Evolutionary conservation across 2,888 invertebrate species (phyloP), one percentile per base, ranked within the genome.

Genomic region (Drosophila neutralis): DNA sequence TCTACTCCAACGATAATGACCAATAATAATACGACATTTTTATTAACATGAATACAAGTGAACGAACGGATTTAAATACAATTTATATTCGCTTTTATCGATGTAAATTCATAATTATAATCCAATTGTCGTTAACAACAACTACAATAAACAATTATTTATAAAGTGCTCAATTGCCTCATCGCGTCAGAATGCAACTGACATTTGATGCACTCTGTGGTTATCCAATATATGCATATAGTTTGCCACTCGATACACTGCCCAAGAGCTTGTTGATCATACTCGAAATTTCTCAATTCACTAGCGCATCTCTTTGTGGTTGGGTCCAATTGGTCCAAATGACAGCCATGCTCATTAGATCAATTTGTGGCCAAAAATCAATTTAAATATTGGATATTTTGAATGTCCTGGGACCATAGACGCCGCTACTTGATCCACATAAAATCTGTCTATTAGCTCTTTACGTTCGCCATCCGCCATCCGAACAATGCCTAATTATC

Each of bases 61-160:
- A 35, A 36, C 45, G 67, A 62, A 68, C 66, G 79, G 60, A 71
- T 79, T 86, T 89, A 78, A 86, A 85, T 87, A 68, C 70, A 51
- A 76, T 72, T 82, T 89, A 84, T 77, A 89, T 87, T 87, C 72
- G 89, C 70, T 82, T 87, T 87, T 74, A 87, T 87, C 77, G 89
- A 77, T 87, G 80, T 82, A 67, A 79, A 81, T 71, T 83, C 89
- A 89, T 89, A 84, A 84, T 89, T 87, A 84, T 82, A 79, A 76
- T 63, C 71, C 64, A 78, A 87, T 85, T 87, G 83, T 74, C 80
- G 76, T 81, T 68, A 64, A 45, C 70, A 60, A 48, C 42, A 66
- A 61, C 21, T 69, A 58, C 56, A 73, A 73, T 59, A 65, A 73
- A 69, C 70, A 82, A 79, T 83, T 72, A 82, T 86, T 88, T 75